Base-by-base conservation (phyloP, 2,888 invertebrate genomes). In the Agrilus mali region DNA sequence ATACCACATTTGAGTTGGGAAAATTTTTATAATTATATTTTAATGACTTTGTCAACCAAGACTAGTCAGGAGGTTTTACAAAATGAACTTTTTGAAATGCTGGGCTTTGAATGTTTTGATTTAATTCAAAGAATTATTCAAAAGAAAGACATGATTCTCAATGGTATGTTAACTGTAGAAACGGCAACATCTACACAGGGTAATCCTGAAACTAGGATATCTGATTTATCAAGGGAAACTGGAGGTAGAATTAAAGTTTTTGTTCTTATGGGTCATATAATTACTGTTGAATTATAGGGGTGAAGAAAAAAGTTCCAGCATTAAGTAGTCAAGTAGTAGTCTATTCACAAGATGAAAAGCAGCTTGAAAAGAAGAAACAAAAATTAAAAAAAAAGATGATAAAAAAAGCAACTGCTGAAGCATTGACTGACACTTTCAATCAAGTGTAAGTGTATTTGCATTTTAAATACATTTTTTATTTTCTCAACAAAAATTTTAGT, bases 81-180 rank as follows among this genome's bases (percentile, higher is more conserved):
- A 61, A 83, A 82, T 58, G 86, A 87, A 64, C 67, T 96, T 15
- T 85, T 93, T 63, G 95, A 96, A 56, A 67, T 94, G 4, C 71
- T 93, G 17, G 96, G 96, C 0, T 90, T 85, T 63, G 88, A 93
- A 52, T 53, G 61, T 20, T 63, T 66, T 47, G 65, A 65, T 48
- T 57, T 66, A 43, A 55, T 66, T 33, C 58, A 54, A 17, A 59
- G 60, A 45, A 58, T 66, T 46, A 56, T 66, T n/a, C 57, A 57
- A 43, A 55, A 65, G 52, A 49, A 64, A 27, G 43, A 53, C 41
- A 8, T 34, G 20, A 38, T 32, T 42, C 33, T 34, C 8, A 31
- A 34, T 17, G n/a, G 43, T 43, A 33, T 14, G 10, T 36, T 32
- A 37, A 2, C 12, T 37, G 8, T 17, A 16, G 8, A 27, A 20